Evolutionary conservation across 2,888 invertebrate genomes (phyloP).

Genomic region (Hirtodrosophila confusa): DNA sequence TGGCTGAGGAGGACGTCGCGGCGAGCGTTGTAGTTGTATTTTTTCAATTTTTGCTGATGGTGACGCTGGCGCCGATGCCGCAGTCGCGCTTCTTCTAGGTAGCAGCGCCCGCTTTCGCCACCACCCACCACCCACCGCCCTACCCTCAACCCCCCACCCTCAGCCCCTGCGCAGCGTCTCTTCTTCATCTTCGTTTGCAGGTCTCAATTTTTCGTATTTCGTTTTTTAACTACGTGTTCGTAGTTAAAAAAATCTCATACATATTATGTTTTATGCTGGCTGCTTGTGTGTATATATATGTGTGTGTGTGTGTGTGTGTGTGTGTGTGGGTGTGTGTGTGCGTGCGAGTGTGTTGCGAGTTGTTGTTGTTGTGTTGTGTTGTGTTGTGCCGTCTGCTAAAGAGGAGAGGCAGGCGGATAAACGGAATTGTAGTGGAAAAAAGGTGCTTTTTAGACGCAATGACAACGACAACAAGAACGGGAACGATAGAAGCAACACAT

Average conservation of each 20-base stretch:
- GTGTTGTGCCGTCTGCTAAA: constrained; percentile 33
- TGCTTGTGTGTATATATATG: constrained; percentile 27
- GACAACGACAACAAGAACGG: constrained; percentile 44
- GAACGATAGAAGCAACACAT: constrained; percentile 42
- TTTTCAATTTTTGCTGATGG: constrained; percentile 39
- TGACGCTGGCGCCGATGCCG: constrained; percentile 35
- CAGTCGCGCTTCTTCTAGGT: constrained; percentile 43
- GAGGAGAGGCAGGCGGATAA: constrained; percentile 47
- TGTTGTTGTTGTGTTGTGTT: no score
- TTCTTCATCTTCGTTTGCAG: constrained; percentile 61
- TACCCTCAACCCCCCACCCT: background rate
- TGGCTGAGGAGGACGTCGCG: constrained; percentile 25
- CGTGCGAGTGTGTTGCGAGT: constrained; percentile 14
- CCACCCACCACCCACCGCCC: background rate
- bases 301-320: constrained; percentile 7
- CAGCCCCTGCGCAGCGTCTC: constrained; percentile 12
- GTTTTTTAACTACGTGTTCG: constrained; percentile 72
- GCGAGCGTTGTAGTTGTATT: constrained; percentile 44
- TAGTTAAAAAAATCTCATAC: constrained; percentile 71
- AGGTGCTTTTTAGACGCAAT: constrained; percentile 62
- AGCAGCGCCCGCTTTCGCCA: background rate
- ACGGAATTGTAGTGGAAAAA: constrained; percentile 65
- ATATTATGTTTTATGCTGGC: constrained; percentile 64
- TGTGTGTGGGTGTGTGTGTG: constrained; percentile 11
- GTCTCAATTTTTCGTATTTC: constrained; percentile 68